phyloP scores from a whole-genome alignment of 2,888 invertebrate genomes.

The Baronia brevicornis region DNA sequence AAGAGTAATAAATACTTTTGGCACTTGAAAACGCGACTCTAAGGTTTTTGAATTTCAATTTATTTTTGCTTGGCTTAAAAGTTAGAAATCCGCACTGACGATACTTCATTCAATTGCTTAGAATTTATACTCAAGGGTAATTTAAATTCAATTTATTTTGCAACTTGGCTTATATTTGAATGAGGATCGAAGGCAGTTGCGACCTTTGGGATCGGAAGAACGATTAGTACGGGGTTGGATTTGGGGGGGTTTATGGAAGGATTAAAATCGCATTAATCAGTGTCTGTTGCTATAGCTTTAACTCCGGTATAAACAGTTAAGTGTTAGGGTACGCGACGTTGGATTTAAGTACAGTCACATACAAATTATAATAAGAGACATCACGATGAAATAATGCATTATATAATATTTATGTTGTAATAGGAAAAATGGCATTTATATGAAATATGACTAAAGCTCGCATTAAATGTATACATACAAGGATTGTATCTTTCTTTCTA shows the following conservation, averaged over 20 bases:
- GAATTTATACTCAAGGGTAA: constrained; percentile 22
- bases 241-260: constrained; percentile 78
- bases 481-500: too few species aligned
- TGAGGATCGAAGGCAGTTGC: constrained; percentile 37
- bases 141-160: constrained; percentile 27
- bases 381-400: too few species aligned
- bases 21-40: constrained; percentile 48
- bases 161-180: constrained; percentile 41
- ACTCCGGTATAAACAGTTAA: constrained; percentile 74
- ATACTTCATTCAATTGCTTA: constrained; percentile 25
- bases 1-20: constrained; percentile 27
- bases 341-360: constrained; percentile 47
- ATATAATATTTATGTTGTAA: too few species aligned
- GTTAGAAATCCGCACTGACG: constrained; percentile 51
- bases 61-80: constrained; percentile 57
- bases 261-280: constrained; percentile 84
- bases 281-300: constrained; percentile 73
- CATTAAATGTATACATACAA: too few species aligned
- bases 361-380: constrained; percentile 21
- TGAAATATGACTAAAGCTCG: too few species aligned
- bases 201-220: constrained; percentile 69
- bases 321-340: constrained; percentile 66
- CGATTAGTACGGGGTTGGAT: constrained; percentile 73
- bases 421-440: too few species aligned
- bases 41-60: constrained; percentile 59